Evolutionary conservation across 2,113 vertebrate genomes (phyloP), one percentile per base, ranked within the genome.

Genomic region (Vombatus ursinus): DNA sequence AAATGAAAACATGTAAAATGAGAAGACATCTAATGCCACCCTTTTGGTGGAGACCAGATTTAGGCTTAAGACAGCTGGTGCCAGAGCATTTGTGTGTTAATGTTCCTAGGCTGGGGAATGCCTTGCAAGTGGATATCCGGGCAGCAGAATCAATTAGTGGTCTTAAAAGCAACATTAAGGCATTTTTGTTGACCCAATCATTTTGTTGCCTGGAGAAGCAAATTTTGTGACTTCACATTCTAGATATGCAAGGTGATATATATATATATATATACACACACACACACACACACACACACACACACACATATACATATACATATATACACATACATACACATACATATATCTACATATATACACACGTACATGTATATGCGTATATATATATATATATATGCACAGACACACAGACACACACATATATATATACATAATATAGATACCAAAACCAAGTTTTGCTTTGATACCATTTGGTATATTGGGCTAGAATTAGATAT

Each of bases 1-100:
- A 98, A 98, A 97, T 92, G 98, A 96, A 97, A 97, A 97, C 77
- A 49, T 95, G 97, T 97, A 97, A 98, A 97, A 91, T 52, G 94
- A 98, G 98, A 97, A 84, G 97, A 94, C 93, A 93, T 90, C 90
- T 95, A 97, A 98, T 92, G 97, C 97, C 47, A 94, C 50, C 95
- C 96, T 98, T 97, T 96, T 97, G 96, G 95, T 96, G 97, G 97
- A 96, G 96, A 97, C 94, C 97, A 98, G 97, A 97, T 97, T 97
- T 96, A 97, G 98, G 97, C 93, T 97, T 96, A 96, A 97, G 98
- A 97, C 98, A 98, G 98, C 97, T 97, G 98, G 95, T 97, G 97
- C 97, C 96, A 61, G 97, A 96, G 48, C 94, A 94, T 96, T 95
- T 97, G 97, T 93, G 93, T 95, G 61, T 89, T 95, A 97, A 91